Evolutionary conservation across 2,888 invertebrate species (phyloP).

Genomic region (Brachynemurus nebulosus): DNA sequence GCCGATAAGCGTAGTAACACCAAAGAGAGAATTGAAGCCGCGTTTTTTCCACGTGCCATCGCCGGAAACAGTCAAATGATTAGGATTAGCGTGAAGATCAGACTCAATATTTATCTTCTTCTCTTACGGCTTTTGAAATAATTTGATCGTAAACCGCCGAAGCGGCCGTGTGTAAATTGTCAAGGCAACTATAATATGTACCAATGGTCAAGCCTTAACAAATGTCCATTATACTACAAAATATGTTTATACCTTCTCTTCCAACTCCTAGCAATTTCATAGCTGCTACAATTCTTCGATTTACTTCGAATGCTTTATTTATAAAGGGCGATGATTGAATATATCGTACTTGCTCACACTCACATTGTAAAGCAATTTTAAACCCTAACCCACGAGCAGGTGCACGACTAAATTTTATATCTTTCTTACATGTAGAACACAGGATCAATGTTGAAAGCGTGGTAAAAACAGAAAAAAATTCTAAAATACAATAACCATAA

Average conservation of each 20-base stretch:
- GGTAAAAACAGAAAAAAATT: slow-evolving; percentile 15
- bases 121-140: slow-evolving; percentile 9
- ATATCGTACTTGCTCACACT: slow-evolving; percentile 12
- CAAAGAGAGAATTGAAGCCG: slow-evolving; percentile 18
- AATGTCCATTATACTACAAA: slow-evolving; percentile 15
- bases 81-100: background rate
- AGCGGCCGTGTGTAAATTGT: slow-evolving; percentile 10
- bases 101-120: slow-evolving; percentile 6
- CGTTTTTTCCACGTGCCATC: slow-evolving; percentile 21
- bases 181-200: slow-evolving; percentile 9
- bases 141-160: slow-evolving; percentile 7
- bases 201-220: slow-evolving; percentile 10
- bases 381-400: slow-evolving; percentile 16
- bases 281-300: slow-evolving; percentile 17
- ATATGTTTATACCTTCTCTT: slow-evolving; percentile 17
- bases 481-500: slow-evolving; percentile 17
- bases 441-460: slow-evolving; percentile 9
- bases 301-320: slow-evolving; percentile 18
- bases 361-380: slow-evolving; percentile 16
- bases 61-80: slow-evolving; percentile 19
- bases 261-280: slow-evolving; percentile 19
- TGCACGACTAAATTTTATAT: slow-evolving; percentile 12
- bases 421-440: slow-evolving; percentile 6
- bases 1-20: slow-evolving; percentile 16
- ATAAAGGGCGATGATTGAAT: slow-evolving; percentile 14